Percentiles rank a stretch among this genome's conserved stretches.
Conservation (phyloP, 2,797 vertebrate genomes). For the Phrynocephalus guinanensis region DNA sequence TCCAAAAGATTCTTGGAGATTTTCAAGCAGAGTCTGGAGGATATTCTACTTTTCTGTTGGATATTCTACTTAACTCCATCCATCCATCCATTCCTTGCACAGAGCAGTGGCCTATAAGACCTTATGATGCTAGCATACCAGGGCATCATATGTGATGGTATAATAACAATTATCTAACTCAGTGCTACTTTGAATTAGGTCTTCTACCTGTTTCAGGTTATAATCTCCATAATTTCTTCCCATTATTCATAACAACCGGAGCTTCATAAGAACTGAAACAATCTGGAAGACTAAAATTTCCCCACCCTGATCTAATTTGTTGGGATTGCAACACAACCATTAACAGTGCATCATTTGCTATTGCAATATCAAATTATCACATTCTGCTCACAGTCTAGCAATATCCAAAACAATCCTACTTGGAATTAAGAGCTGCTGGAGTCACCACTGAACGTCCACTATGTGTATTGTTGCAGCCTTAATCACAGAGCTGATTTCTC, state of each 20-base stretch:
- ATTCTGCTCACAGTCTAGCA: background rate
- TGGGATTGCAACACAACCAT: background rate
- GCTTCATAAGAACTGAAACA: background rate
- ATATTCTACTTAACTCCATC: background rate
- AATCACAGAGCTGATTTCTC: constrained; percentile 19
- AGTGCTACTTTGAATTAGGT: too few species aligned
- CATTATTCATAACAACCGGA: too few species aligned
- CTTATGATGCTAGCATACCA: too few species aligned
- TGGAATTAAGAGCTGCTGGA: background rate
- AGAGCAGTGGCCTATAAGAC: background rate
- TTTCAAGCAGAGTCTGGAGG: background rate
- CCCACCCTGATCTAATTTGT: background rate
- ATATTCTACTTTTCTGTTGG: background rate
- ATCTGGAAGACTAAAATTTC: background rate
- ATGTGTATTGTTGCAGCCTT: constrained; percentile 3
- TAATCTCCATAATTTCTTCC: too few species aligned
- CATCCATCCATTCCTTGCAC: background rate
- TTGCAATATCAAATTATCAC: background rate
- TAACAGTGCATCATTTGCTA: background rate
- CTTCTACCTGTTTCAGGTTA: too few species aligned
- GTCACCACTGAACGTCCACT: background rate
- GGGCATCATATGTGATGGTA: too few species aligned
- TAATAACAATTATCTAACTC: too few species aligned
- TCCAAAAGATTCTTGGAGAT: background rate
- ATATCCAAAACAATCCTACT: background rate